Evolutionary conservation across 2,888 invertebrate genomes (phyloP).

Genomic region (Rhaphigaster nebulosa): DNA sequence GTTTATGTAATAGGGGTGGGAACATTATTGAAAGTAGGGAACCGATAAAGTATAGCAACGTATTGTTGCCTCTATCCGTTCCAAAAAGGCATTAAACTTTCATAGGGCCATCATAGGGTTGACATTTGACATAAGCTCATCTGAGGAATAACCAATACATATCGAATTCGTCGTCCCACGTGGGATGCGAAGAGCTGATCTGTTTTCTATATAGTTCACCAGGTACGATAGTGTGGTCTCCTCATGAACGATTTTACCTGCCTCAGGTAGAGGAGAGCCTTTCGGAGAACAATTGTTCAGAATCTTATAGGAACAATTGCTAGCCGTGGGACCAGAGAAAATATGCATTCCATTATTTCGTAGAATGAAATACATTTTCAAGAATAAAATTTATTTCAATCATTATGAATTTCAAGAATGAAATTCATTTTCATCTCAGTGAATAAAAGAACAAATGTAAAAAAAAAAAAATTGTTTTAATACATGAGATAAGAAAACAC

Average conservation of each 20-base stretch:
- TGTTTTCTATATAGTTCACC: neutral
- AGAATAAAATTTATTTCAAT: too few relatives aligned
- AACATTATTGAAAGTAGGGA: slow-evolving; percentile 27
- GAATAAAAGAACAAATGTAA: too few relatives aligned
- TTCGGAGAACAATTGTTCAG: neutral
- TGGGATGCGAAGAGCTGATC: neutral
- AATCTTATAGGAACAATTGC: neutral
- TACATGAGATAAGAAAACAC: too few relatives aligned
- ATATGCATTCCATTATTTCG: neutral
- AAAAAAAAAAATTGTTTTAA: too few relatives aligned
- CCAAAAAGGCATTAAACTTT: neutral
- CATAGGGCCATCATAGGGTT: neutral
- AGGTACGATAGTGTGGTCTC: neutral
- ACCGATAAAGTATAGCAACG: neutral
- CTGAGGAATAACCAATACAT: neutral
- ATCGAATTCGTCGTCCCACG: neutral
- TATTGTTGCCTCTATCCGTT: slow-evolving; percentile 11
- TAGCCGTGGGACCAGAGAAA: neutral
- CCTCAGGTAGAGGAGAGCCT: neutral
- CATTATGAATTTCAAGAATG: too few relatives aligned
- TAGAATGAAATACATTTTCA: too few relatives aligned
- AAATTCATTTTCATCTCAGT: too few relatives aligned
- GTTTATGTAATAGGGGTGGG: neutral
- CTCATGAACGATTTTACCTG: neutral
- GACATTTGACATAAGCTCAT: neutral